Evolutionary conservation across 2,797 vertebrate genomes (phyloP).

Genomic region (Cyclopterus lumpus): DNA sequence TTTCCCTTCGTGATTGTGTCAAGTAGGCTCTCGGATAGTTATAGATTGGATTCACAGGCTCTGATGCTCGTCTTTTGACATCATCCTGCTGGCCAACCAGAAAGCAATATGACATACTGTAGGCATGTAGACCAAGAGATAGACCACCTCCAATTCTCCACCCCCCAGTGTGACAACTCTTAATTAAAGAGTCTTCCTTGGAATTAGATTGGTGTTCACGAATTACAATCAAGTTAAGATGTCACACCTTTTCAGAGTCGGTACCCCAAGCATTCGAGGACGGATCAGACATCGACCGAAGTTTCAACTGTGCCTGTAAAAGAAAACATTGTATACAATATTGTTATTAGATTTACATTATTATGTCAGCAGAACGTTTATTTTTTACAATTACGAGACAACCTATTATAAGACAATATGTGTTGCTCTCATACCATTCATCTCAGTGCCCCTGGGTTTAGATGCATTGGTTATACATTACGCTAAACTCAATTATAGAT

Average conservation of each 20-base stretch:
- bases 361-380: too few species aligned
- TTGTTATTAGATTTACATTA: too few species aligned
- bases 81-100: constrained; percentile 28
- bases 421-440: background rate
- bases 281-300: constrained; percentile 64
- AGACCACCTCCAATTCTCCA: background rate
- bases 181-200: background rate
- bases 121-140: background rate
- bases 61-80: constrained; percentile 47
- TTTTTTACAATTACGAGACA: background rate
- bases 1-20: accelerated
- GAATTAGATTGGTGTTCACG: background rate
- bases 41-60: constrained; percentile 50
- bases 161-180: background rate
- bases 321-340: background rate
- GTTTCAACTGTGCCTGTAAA: constrained; percentile 33
- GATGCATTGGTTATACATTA: background rate
- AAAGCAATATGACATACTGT: constrained; percentile 5
- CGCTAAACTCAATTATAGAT: background rate
- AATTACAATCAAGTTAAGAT: background rate
- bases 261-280: background rate
- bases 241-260: constrained; percentile 31
- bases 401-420: background rate
- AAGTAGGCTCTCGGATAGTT: constrained; percentile 43
- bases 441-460: background rate